These are phyloP conservation scores for Chrysochloris asiatica DNA, from an alignment of 2,113 vertebrate species.

Conservation along the genomic window DNA sequence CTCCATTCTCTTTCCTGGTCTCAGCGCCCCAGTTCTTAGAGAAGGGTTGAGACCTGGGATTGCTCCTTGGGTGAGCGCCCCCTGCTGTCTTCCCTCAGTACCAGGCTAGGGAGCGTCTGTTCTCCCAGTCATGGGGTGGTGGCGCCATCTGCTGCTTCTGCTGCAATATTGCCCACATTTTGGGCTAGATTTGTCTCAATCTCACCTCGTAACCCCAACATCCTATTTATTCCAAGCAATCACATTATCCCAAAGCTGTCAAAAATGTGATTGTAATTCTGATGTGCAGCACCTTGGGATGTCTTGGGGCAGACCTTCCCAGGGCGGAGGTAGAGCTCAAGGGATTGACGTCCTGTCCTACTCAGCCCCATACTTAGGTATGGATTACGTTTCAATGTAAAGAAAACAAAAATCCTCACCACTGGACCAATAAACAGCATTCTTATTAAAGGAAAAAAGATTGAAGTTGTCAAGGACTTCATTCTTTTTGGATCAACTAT, in stretches of 20 bases:
- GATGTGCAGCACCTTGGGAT: too few relatives aligned
- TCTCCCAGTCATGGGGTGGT: not conserved
- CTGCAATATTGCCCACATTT: not conserved
- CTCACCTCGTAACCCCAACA: too few relatives aligned
- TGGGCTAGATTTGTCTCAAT: not conserved
- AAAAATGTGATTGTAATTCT: not conserved
- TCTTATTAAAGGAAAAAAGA: too few relatives aligned
- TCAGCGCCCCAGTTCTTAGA: not conserved
- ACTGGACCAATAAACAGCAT: too few relatives aligned
- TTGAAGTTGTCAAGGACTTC: too few relatives aligned
- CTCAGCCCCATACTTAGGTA: too few relatives aligned
- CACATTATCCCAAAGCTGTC: not conserved
- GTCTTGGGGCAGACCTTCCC: not conserved
- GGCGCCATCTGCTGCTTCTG: conserved; percentile 48
- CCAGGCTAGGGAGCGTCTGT: fast-evolving
- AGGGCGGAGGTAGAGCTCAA: too few relatives aligned
- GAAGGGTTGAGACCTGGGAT: not conserved
- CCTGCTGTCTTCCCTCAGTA: not conserved
- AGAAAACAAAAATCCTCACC: too few relatives aligned
- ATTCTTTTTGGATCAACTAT: too few relatives aligned
- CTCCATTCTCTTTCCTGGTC: not conserved
- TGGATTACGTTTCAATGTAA: too few relatives aligned
- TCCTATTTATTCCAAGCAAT: too few relatives aligned
- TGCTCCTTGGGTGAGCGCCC: not conserved
- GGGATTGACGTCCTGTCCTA: too few relatives aligned